phyloP scores from a whole-genome alignment of 2,113 vertebrate genomes.

The Tragelaphus imberbis region DNA sequence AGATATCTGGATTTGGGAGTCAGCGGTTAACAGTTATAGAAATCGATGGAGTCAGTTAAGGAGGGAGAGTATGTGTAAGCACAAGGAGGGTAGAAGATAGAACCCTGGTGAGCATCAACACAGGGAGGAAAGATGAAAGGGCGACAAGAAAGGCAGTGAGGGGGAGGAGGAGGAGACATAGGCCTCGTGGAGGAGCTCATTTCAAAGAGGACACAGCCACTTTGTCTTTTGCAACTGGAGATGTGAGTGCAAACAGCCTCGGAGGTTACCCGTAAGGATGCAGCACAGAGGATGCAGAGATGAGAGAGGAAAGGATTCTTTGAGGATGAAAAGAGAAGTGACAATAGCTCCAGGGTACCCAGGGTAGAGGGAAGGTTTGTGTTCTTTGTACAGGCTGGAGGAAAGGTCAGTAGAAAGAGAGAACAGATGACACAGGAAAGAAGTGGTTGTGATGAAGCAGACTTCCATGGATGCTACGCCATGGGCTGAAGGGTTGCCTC shows the following conservation, averaged over 20 bases:
- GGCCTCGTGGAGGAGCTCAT: background rate
- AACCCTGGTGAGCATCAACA: background rate
- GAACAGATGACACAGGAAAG: background rate
- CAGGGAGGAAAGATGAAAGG: background rate
- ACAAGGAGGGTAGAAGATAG: background rate
- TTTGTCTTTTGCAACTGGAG: background rate
- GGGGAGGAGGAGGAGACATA: background rate
- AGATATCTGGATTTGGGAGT: background rate
- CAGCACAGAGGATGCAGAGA: background rate
- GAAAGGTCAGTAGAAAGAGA: background rate
- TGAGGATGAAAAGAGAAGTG: background rate
- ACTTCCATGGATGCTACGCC: background rate
- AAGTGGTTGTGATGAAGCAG: background rate
- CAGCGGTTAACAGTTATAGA: background rate
- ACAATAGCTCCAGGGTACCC: background rate
- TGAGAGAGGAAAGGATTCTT: background rate
- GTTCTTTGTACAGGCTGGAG: background rate
- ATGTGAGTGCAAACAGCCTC: background rate
- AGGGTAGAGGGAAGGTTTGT: background rate
- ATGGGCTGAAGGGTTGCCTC: background rate
- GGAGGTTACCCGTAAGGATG: background rate
- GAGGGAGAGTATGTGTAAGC: background rate
- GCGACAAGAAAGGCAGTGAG: background rate
- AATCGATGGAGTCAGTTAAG: background rate
- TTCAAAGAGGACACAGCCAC: background rate